Evolutionary conservation across 2,797 vertebrate genomes (phyloP).

Genomic region (Echeneis naucrates): DNA sequence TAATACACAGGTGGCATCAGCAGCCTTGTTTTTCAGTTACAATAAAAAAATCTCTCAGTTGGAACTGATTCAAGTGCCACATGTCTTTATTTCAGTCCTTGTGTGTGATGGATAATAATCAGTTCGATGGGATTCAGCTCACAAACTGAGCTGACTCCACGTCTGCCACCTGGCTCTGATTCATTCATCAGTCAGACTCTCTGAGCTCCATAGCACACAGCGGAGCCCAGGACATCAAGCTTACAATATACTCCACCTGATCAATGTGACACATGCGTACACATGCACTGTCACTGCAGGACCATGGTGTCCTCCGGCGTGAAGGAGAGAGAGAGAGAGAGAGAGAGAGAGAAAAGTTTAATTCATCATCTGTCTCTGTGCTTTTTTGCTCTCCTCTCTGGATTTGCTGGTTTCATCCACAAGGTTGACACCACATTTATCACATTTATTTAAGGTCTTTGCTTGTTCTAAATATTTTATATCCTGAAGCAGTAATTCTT

Average conservation of each 20-base stretch:
- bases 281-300: background rate
- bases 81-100: constrained; percentile 13
- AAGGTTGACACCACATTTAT: background rate
- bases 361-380: background rate
- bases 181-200: constrained; percentile 55
- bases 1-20: background rate
- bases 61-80: constrained; percentile 7
- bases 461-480: background rate
- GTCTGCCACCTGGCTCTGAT: constrained; percentile 18
- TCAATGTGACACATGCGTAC: background rate
- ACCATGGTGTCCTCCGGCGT: background rate
- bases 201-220: background rate
- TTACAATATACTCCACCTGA: no score
- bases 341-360: background rate
- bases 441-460: background rate
- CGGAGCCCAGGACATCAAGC: constrained; percentile 22
- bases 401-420: background rate
- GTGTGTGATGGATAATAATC: constrained; percentile 36
- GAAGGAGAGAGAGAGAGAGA: background rate
- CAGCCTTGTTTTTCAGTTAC: constrained; percentile 26
- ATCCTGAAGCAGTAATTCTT: background rate
- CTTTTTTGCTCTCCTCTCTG: background rate
- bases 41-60: constrained; percentile 18
- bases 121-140: constrained; percentile 46
- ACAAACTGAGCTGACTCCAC: constrained; percentile 16